Base-by-base conservation (phyloP, 2,888 invertebrate species). In the Galerucella calmariensis region DNA sequence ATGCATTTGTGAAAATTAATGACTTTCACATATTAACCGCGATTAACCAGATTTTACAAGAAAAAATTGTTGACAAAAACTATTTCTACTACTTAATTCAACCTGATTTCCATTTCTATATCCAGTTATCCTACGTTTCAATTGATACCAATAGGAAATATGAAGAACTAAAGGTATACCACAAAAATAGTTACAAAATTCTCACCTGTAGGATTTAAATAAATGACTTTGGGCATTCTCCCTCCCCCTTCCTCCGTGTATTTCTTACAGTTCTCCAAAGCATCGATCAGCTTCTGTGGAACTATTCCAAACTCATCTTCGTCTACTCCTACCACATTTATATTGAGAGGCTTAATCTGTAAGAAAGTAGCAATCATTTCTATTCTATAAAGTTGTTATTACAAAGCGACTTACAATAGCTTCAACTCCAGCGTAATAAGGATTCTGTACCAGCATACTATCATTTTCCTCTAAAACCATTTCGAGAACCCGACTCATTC, bases 401-500 rank as follows among this genome's bases (percentile, higher is more conserved):
- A 56, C 61, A 53, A 16, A 67, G 2, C 11, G 10, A 89, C 91
- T 90, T 83, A 94, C 94, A 81, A 92, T 89, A 51, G 90, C 89
- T 80, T 92, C 90, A 9, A 92, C 89, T 16, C 94, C 94, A 1
- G 94, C 90, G 83, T 95, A 95, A 1, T 92, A 88, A 8, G 92
- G 94, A 85, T 92, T 90, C 69, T 92, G 93, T 12, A 94, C 90
- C 44, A 95, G 83, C 48, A 95, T 88, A 0, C 93, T 90, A 82
- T 94, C 94, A 0, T 92, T 93, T 0, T 90, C 90, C 61, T 91
- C 90, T n/a, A 95, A 84, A 72, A 93, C 86, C 86, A 94, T 90
- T 81, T 95, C 94, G 58, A 94, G 89, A 62, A 92, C 90, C 86
- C 93, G 93, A 87, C 92, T 92, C 75, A 95, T 90, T 8, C 93